phyloP scores from a whole-genome alignment of 30 jellyfish, hydroid and myxozoan species.

The Pelagia noctiluca region DNA sequence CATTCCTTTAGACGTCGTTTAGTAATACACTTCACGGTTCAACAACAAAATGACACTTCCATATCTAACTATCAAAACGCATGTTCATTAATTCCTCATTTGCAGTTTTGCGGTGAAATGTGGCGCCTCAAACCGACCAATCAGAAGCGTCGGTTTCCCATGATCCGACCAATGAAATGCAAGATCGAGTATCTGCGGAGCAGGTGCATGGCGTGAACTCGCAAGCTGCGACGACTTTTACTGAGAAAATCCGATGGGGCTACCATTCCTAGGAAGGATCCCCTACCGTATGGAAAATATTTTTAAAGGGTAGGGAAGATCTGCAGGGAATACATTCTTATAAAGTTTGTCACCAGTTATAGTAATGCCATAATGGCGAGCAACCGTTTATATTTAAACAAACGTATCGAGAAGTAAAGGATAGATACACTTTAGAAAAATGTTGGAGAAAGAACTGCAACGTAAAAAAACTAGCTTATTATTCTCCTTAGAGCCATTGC shows the following conservation, averaged over 20 bases:
- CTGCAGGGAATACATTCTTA: no score
- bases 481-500: no score
- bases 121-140: slow-evolving; percentile 74
- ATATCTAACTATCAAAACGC: slow-evolving; percentile 49
- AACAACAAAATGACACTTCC: slow-evolving; percentile 25
- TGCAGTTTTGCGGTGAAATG: slow-evolving; percentile 33
- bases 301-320: no score
- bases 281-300: no score
- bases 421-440: no score
- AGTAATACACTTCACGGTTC: background rate
- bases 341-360: no score
- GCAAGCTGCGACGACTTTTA: slow-evolving; percentile 66
- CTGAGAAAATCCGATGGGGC: slow-evolving; percentile 66
- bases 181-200: slow-evolving; percentile 25
- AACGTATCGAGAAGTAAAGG: no score
- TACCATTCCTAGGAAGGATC: no score
- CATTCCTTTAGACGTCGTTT: background rate
- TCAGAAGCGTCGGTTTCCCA: slow-evolving; percentile 36
- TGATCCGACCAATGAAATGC: slow-evolving; percentile 68
- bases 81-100: slow-evolving; percentile 58
- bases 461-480: no score
- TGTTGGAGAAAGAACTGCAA: no score
- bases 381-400: no score
- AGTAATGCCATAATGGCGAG: no score
- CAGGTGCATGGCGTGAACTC: slow-evolving; percentile 67